Conservation (phyloP, 2,888 invertebrate species). For the Agrypnus murinus region DNA sequence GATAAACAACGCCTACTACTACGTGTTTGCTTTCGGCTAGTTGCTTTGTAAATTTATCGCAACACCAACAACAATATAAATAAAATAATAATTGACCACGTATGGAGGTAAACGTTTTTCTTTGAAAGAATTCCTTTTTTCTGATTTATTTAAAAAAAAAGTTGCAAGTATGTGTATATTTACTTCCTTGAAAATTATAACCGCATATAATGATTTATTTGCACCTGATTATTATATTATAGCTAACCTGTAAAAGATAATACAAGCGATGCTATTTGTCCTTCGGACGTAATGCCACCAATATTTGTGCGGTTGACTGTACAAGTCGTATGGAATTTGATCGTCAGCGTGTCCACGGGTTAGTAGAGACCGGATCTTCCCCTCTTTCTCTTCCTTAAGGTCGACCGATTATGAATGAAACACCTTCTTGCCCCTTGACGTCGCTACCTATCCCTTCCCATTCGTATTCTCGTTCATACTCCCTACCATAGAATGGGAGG, state of each 20-base stretch:
- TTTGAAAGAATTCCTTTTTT: too few relatives aligned
- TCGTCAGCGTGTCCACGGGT: constrained; percentile 54
- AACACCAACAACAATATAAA: too few relatives aligned
- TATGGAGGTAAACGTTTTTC: too few relatives aligned
- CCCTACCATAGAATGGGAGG: constrained; percentile 61
- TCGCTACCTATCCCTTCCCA: constrained; percentile 58
- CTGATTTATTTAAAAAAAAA: too few relatives aligned
- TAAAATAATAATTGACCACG: too few relatives aligned
- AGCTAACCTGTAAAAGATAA: not conserved
- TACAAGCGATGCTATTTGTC: not conserved
- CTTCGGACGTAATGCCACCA: not conserved
- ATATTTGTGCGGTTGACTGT: constrained; percentile 45
- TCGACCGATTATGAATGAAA: constrained; percentile 72
- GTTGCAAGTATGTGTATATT: not conserved
- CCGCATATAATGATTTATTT: constrained; percentile 30
- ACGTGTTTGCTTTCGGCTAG: not conserved
- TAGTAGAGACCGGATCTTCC: constrained; percentile 60
- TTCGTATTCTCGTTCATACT: constrained; percentile 65
- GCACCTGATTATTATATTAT: constrained; percentile 31
- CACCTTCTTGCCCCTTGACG: constrained; percentile 71
- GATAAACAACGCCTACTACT: constrained; percentile 18
- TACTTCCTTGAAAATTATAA: constrained; percentile 26
- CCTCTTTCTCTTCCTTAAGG: constrained; percentile 60
- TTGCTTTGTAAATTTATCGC: not conserved
- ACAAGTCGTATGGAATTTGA: constrained; percentile 52